These are phyloP conservation scores for Sorex araneus DNA, from an alignment of 2,113 vertebrate species.

Conservation along the genomic window DNA sequence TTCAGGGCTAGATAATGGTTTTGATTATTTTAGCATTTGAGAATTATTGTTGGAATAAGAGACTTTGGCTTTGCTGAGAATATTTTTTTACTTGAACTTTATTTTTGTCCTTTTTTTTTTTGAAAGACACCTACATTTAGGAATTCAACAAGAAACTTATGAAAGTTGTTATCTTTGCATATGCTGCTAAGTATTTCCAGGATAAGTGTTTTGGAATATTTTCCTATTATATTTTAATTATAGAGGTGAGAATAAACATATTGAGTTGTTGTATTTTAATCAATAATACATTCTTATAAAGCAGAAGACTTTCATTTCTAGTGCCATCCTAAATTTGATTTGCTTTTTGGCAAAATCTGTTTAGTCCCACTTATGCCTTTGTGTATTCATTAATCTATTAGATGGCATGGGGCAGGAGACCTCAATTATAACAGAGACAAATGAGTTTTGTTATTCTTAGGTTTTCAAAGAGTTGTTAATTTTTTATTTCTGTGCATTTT, in stretches of 20 bases:
- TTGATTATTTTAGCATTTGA: slow-evolving; percentile 46
- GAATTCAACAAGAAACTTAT: slow-evolving; percentile 3
- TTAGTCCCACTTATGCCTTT: slow-evolving; percentile 51
- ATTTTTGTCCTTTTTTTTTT: background rate
- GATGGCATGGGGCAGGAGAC: background rate
- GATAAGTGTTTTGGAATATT: background rate
- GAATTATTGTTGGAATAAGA: slow-evolving; percentile 60
- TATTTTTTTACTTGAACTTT: slow-evolving; percentile 40
- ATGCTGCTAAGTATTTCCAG: slow-evolving; percentile 41
- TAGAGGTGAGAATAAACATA: slow-evolving; percentile 10
- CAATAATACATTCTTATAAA: slow-evolving; percentile 1
- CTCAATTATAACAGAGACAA: slow-evolving; percentile 32
- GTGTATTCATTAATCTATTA: slow-evolving; percentile 39
- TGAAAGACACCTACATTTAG: slow-evolving; percentile 26
- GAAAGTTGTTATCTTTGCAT: slow-evolving; percentile 45
- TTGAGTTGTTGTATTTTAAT: background rate
- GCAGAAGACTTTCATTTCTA: slow-evolving; percentile 52
- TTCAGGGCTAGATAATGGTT: background rate
- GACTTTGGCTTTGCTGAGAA: slow-evolving; percentile 32
- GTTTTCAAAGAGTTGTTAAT: slow-evolving; percentile 41
- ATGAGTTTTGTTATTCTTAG: slow-evolving; percentile 12
- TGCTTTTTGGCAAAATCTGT: slow-evolving; percentile 34
- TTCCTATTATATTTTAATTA: slow-evolving; percentile 46
- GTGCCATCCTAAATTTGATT: slow-evolving; percentile 29
- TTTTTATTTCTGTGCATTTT: slow-evolving; percentile 43